Base-by-base conservation (phyloP, 2,797 vertebrate genomes). In the Urophycis tenuis region DNA sequence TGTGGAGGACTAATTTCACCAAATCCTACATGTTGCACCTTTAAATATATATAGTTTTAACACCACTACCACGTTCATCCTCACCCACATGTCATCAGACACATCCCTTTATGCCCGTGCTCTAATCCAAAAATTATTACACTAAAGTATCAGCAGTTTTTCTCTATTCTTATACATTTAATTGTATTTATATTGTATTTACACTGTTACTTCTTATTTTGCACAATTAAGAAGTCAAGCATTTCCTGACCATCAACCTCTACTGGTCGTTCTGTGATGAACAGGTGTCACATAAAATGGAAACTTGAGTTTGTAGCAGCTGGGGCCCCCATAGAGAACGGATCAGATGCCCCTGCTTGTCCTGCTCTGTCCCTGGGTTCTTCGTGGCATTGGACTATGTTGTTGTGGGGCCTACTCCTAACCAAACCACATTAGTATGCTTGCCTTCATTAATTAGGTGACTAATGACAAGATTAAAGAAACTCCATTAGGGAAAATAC, bases 401-500 rank as follows among this genome's bases (percentile, higher is more conserved):
- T 41, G 75, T 74, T 77, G 71, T 49, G 74, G 53, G 77, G 53
- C 75, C 75, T 49, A 76, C 70, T 76, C 71, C 70, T 72, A 77
- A 75, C 67, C 9, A 60, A 77, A 78, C 73, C 32, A 39, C 81
- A 84, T 83, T 87, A 86, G 81, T 35, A 32, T 64, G 78, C 74
- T 79, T 84, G 72, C 77, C 31, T 81, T 81, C 81, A 84, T 88
- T 88, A 84, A 85, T 84, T 85, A 82, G 81, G 78, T 80, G 81
- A 82, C 76, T 84, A 85, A 87, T 86, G 84, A 85, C 82, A 79
- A 83, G 45, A 87, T 82, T 85, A 87, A 78, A 85, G 82, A 76
- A 79, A 79, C 75, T 81, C 79, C 75, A 79, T 84, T 83, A 78
- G 76, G 71, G 72, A 74, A 80, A 89, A 82, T 84, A 79, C 41